These are phyloP conservation scores for Branchellion lobata DNA, from an alignment of 2,888 invertebrate species.

Conservation along the genomic window DNA sequence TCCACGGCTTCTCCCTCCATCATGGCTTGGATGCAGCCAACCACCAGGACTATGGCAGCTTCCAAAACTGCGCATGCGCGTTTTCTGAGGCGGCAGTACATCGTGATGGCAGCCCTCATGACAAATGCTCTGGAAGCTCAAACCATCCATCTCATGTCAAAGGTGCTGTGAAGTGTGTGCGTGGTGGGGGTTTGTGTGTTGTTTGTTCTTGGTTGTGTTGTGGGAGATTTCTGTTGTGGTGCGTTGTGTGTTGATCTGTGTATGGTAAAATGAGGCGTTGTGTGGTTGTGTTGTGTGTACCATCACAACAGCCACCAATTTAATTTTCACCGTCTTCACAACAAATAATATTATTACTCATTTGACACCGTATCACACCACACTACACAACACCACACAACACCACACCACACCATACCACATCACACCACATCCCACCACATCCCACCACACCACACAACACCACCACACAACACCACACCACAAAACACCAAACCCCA, in stretches of 20 bases:
- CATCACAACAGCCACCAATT: no score
- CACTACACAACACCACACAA: no score
- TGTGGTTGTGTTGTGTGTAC: no score
- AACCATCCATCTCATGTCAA: slow-evolving; percentile 76
- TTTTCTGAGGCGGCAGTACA: slow-evolving; percentile 65
- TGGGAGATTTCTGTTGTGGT: neutral
- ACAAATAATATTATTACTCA: no score
- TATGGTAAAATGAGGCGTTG: neutral
- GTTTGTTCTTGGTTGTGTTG: neutral
- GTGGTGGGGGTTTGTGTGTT: neutral
- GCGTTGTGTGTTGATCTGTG: neutral
- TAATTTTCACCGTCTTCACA: no score
- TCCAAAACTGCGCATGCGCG: slow-evolving; percentile 78
- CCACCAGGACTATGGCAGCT: slow-evolving; percentile 82
- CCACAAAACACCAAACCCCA: no score
- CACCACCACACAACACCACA: no score
- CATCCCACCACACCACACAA: no score
- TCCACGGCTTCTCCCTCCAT: slow-evolving; percentile 94
- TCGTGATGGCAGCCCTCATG: slow-evolving; percentile 90
- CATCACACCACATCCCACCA: no score
- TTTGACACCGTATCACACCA: no score
- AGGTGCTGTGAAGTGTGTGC: slow-evolving; percentile 68
- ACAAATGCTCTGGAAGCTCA: slow-evolving; percentile 84
- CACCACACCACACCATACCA: no score
- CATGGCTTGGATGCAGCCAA: slow-evolving; percentile 96